A percentile compares a stretch with the other conserved stretches of the same genome.
Conservation (phyloP, 2,888 invertebrate genomes). For the Apodemia arnacis region DNA sequence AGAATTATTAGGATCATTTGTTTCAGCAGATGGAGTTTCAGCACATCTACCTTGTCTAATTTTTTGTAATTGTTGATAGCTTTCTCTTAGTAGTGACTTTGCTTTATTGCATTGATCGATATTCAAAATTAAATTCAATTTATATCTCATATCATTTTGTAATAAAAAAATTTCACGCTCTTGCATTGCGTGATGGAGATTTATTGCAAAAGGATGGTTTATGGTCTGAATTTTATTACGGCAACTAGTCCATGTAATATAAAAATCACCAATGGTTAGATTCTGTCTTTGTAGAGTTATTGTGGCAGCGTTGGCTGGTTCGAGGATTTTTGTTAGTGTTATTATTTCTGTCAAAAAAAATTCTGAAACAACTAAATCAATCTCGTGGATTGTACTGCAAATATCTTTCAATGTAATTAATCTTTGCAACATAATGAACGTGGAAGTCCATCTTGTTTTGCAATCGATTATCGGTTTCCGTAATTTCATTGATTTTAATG, state of each 20-base stretch:
- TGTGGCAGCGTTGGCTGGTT: not conserved
- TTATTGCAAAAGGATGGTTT: not conserved
- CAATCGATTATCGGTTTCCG: not conserved
- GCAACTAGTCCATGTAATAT: constrained; percentile 6
- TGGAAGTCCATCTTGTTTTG: not conserved
- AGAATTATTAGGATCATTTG: constrained; percentile 8
- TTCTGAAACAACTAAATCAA: constrained; percentile 7
- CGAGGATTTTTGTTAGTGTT: not conserved
- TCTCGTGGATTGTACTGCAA: not conserved
- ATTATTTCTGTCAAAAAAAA: constrained; percentile 12
- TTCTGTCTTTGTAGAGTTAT: not conserved
- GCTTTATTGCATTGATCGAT: constrained; percentile 12
- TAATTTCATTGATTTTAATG: not conserved
- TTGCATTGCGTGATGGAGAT: not conserved
- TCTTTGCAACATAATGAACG: not conserved
- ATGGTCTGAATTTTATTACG: not conserved
- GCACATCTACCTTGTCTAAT: not conserved
- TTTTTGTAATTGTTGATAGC: not conserved
- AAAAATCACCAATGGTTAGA: constrained; percentile 22
- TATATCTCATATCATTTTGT: not conserved
- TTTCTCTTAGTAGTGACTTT: not conserved
- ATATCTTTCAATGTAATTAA: not conserved
- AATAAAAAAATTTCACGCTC: constrained; percentile 6
- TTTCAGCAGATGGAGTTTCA: constrained; percentile 4
- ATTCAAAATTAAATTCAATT: constrained; percentile 12